phyloP scores from a whole-genome alignment of 2,888 invertebrate species.

The Cheilosia soror region DNA sequence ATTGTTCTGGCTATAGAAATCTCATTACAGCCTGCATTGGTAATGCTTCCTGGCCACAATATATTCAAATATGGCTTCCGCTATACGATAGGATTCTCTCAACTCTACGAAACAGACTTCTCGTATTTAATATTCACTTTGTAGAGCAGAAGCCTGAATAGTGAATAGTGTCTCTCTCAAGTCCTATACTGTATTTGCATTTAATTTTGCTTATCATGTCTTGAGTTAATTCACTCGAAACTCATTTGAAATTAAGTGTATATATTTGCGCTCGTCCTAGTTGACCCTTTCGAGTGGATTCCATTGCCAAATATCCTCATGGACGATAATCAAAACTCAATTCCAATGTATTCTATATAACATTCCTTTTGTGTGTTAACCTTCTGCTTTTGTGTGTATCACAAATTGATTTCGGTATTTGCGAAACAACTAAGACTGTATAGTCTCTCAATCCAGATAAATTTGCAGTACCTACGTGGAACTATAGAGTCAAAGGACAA shows the following conservation, averaged over 20 bases:
- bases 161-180: background rate
- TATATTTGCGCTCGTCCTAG: conserved; percentile 18
- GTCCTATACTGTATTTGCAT: conserved; percentile 10
- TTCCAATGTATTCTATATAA: background rate
- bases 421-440: background rate
- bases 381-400: background rate
- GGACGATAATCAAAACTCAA: too few species aligned
- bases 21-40: too few species aligned
- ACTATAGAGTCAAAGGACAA: too few species aligned
- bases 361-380: conserved; percentile 9
- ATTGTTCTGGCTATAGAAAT: too few species aligned
- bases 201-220: conserved; percentile 6
- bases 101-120: too few species aligned
- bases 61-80: too few species aligned
- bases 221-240: conserved; percentile 31
- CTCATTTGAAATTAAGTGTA: conserved; percentile 20
- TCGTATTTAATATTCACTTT: too few species aligned
- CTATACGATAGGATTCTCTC: too few species aligned
- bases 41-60: too few species aligned
- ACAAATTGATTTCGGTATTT: conserved; percentile 26
- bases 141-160: too few species aligned
- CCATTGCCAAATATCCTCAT: conserved; percentile 1
- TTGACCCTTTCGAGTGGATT: conserved; percentile 43
- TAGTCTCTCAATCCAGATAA: too few species aligned
- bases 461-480: too few species aligned